A percentile compares a stretch with the other conserved stretches of the same genome.
Conservation (phyloP, 1,140 invertebrate genomes). For the Tetragnatha versicolor region DNA sequence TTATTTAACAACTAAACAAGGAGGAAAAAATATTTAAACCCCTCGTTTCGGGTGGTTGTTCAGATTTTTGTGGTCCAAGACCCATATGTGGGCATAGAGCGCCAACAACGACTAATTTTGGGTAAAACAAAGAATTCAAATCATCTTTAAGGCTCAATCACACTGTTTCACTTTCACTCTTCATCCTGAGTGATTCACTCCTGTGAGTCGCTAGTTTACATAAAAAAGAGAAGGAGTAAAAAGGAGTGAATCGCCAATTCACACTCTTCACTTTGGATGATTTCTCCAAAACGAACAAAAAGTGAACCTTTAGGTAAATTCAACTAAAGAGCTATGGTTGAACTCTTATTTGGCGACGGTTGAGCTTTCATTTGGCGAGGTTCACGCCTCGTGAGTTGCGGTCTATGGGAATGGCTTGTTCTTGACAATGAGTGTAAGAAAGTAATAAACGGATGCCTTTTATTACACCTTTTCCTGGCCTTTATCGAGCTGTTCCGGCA, state of each 20-base stretch:
- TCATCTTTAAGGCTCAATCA: too few relatives aligned
- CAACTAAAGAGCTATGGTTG: slow-evolving; percentile 36
- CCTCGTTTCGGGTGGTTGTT: too few relatives aligned
- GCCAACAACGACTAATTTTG: too few relatives aligned
- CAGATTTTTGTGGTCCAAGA: too few relatives aligned
- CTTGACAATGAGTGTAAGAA: slow-evolving; percentile 26
- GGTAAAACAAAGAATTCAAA: too few relatives aligned
- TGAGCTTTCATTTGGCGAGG: background rate
- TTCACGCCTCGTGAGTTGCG: background rate
- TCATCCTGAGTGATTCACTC: too few relatives aligned
- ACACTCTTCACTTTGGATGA: slow-evolving; percentile 1
- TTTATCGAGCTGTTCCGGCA: slow-evolving; percentile 51
- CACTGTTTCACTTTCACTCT: too few relatives aligned
- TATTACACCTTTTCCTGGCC: slow-evolving; percentile 34
- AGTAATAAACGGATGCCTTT: slow-evolving; percentile 51
- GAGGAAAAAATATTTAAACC: too few relatives aligned
- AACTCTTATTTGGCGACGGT: slow-evolving; percentile 17
- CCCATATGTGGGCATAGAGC: too few relatives aligned
- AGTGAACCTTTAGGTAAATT: slow-evolving; percentile 2
- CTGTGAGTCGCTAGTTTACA: too few relatives aligned
- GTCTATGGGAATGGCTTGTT: slow-evolving; percentile 29
- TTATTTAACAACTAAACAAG: too few relatives aligned
- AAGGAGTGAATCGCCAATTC: background rate
- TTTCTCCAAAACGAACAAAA: background rate
- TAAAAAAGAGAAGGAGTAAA: too few relatives aligned